Percentiles rank a stretch among this genome's conserved stretches.
Evolutionary conservation across 64 coral and sea anemone species (phyloP).

Genomic region (Dendrophyllia cribrosa): DNA sequence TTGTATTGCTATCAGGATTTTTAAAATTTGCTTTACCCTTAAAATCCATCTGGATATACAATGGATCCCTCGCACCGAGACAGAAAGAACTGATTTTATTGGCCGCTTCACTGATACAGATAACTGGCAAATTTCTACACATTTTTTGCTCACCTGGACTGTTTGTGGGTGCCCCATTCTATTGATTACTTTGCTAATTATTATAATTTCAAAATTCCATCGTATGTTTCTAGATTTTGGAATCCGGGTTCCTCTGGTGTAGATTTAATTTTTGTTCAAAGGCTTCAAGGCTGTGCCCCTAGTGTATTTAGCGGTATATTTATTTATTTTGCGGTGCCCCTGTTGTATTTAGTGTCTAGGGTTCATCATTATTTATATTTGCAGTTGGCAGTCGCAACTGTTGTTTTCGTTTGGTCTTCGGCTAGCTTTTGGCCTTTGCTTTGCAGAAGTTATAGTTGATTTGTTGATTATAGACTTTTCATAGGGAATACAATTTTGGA

Average conservation of each 20-base stretch:
- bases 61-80: conserved; percentile 26
- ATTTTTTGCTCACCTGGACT: conserved; percentile 12
- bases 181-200: conserved; percentile 51
- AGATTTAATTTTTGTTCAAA: conserved; percentile 23
- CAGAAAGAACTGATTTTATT: conserved; percentile 42
- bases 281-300: not conserved
- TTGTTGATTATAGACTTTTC: too few species aligned
- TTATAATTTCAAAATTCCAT: conserved; percentile 18
- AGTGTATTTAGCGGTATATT: too few species aligned
- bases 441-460: not conserved
- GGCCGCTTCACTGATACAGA: conserved; percentile 29
- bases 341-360: not conserved
- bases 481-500: too few species aligned
- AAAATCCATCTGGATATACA: conserved; percentile 35
- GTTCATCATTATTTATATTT: conserved; percentile 5
- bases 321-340: too few species aligned
- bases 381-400: not conserved
- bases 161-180: conserved; percentile 39
- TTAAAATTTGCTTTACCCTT: not conserved
- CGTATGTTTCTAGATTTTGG: conserved; percentile 57
- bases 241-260: not conserved
- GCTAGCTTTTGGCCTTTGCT: not conserved
- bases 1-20: not conserved
- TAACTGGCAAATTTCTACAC: conserved; percentile 31
- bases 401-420: conserved; percentile 10